A percentile compares a stretch with the other conserved stretches of the same genome.
These are phyloP conservation scores for Clanis bilineata DNA, from an alignment of 2,888 invertebrate species.

Conservation along the genomic window DNA sequence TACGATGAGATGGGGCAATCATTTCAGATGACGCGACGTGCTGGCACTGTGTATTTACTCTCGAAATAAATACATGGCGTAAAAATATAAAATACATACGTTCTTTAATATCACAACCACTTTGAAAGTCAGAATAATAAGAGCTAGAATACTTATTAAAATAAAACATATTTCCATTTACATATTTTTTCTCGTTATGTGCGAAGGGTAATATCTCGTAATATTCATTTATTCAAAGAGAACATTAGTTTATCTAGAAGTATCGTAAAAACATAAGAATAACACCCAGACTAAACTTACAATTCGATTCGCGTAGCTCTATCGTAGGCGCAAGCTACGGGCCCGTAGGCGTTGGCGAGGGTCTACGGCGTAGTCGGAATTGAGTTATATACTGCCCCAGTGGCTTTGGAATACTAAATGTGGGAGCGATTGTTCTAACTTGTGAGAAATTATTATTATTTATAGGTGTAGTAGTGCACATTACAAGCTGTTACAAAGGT, in stretches of 20 bases:
- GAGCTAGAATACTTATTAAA: not conserved
- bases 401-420: not conserved
- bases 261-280: not conserved
- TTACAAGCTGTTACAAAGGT: not conserved
- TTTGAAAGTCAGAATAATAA: not conserved
- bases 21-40: not conserved
- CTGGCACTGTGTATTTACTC: not conserved
- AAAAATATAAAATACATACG: too few relatives aligned
- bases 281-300: not conserved
- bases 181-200: not conserved
- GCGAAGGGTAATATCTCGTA: not conserved
- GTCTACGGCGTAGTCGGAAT: not conserved
- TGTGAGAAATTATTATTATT: not conserved
- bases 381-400: not conserved
- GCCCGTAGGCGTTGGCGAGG: not conserved
- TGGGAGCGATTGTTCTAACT: not conserved
- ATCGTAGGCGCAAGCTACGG: not conserved
- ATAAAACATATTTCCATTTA: not conserved
- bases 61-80: not conserved
- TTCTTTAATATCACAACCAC: not conserved
- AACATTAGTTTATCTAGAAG: too few relatives aligned
- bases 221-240: too few relatives aligned
- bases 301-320: not conserved
- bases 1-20: not conserved
- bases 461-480: not conserved